Evolutionary conservation across 2,888 invertebrate genomes (phyloP).

Genomic region (Ophion obscuratus): DNA sequence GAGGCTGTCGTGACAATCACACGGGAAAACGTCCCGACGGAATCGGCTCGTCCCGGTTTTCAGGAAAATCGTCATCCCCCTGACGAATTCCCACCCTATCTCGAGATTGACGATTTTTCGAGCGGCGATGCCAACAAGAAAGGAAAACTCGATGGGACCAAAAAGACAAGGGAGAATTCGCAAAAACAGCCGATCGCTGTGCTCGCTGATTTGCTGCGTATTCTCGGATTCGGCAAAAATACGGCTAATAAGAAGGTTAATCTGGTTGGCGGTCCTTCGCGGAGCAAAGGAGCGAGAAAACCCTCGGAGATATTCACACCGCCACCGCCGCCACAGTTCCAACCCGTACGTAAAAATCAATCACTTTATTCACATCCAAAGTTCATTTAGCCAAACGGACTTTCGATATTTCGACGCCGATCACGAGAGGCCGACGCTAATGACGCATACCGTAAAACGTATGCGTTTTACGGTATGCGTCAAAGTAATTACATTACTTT

Average conservation of each 20-base stretch:
- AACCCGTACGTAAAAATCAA: conserved; percentile 57
- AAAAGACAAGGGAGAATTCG: conserved; percentile 53
- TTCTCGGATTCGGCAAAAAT: conserved; percentile 67
- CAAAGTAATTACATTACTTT: too few species aligned
- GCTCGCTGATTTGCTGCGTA: conserved; percentile 70
- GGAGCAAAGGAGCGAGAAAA: conserved; percentile 45
- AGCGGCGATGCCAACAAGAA: conserved; percentile 20
- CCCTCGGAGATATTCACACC: conserved; percentile 53
- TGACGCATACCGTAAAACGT: background rate
- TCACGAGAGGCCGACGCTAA: too few species aligned
- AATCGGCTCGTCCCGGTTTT: conserved; percentile 24
- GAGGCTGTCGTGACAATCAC: conserved; percentile 81
- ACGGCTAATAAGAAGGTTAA: conserved; percentile 51
- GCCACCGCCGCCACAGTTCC: conserved; percentile 57
- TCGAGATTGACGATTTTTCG: conserved; percentile 64
- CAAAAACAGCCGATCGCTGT: conserved; percentile 65
- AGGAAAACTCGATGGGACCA: background rate
- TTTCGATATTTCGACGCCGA: too few species aligned
- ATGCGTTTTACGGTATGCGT: too few species aligned
- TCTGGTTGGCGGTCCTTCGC: background rate
- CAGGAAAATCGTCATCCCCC: conserved; percentile 71
- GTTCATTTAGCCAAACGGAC: too few species aligned
- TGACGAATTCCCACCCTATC: conserved; percentile 77
- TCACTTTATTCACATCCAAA: background rate
- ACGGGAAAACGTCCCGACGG: conserved; percentile 66